Evolutionary conservation across 64 coral and sea anemone species (phyloP), one percentile per base, ranked within the genome.

Genomic region (Montipora cactus): DNA sequence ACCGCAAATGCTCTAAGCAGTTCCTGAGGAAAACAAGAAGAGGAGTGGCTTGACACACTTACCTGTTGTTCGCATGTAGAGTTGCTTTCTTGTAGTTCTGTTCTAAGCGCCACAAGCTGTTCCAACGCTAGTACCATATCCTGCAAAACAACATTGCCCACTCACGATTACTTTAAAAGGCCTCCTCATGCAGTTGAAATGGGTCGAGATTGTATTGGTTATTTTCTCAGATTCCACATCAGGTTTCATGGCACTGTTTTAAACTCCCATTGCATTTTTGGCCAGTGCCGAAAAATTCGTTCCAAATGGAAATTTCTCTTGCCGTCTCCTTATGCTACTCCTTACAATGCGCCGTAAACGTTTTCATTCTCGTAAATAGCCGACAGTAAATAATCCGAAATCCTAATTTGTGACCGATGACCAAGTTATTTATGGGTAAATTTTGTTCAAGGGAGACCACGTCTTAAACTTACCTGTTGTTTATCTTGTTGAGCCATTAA

Each of bases 401-500:
- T 55, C 5, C 52, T 7, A 55, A 1, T 55, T 55, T 55, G 52
- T 7, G 52, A 55, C 0, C 52, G 5, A 10, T 55, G 52, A 55
- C 52, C 13, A 3, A 11, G 61, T 14, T 15, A 59, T 3, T 50
- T 16, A 79, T 76, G 70, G 4, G 51, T 6, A 90, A 79, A 49
- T 53, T 4, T 47, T 83, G 3, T 11, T 14, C 4, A 20, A 47
- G 61, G 1, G 75, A 5, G 13, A 0, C 23, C 21, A 76, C 0
- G 25, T 49, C 7, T 47, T 44, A 44, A 58, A 59, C 81, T 59
- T 48, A 95, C 94, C 22, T 88, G 67, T 44, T 97, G 93, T 77
- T 92, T 87, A 76, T 94, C 90, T 76, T 97, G 92, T 57, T 88
- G 92, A 47, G 92, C 93, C 55, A 97, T 67, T 14, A 97, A 67